Conservation (phyloP, 1,140 invertebrate species). For the Conopomorpha cramerella region DNA sequence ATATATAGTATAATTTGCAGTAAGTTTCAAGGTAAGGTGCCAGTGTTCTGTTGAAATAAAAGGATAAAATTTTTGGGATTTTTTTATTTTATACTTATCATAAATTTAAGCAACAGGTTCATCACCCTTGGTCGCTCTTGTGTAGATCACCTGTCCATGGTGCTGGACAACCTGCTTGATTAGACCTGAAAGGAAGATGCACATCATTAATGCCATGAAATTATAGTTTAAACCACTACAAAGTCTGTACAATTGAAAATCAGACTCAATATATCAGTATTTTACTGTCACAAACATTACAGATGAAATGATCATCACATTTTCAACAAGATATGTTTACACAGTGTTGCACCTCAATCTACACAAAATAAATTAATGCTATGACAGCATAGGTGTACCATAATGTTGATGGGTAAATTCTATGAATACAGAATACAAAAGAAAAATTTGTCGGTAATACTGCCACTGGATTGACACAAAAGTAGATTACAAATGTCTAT, state of each 20-base stretch:
- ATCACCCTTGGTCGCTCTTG: slow-evolving; percentile 93
- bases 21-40: no score
- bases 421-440: background rate
- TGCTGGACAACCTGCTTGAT: slow-evolving; percentile 98
- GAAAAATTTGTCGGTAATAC: no score
- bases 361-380: no score
- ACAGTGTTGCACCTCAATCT: background rate
- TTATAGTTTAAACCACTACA: no score
- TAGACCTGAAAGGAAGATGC: slow-evolving; percentile 71
- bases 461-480: no score
- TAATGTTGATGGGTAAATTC: background rate
- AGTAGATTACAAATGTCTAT: no score
- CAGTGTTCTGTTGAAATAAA: no score
- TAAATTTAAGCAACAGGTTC: slow-evolving; percentile 63
- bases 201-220: slow-evolving; percentile 9
- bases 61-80: slow-evolving; percentile 12
- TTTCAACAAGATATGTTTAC: background rate
- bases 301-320: slow-evolving; percentile 40
- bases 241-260: no score
- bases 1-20: no score
- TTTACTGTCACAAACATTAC: slow-evolving; percentile 44
- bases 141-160: slow-evolving; percentile 97
- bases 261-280: slow-evolving; percentile 68
- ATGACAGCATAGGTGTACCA: no score
- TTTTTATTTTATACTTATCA: slow-evolving; percentile 28